A percentile compares a stretch with the other conserved stretches of the same genome.
phyloP scores from a whole-genome alignment of 1,140 invertebrate species.

The Drosophila lowei region DNA sequence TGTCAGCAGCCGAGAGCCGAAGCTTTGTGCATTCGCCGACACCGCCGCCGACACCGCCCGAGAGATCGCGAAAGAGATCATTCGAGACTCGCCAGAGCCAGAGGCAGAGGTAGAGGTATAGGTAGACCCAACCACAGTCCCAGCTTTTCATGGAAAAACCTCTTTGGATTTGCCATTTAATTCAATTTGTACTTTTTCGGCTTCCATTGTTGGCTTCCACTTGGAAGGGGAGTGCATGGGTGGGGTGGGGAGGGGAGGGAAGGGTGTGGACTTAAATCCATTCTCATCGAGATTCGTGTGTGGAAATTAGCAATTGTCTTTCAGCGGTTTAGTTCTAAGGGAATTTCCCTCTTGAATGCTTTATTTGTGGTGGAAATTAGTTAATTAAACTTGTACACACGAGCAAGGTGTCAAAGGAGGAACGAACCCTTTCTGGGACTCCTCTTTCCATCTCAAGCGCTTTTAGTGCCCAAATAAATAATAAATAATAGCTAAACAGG shows the following conservation, averaged over 20 bases:
- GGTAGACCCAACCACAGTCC: background rate
- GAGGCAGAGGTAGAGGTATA: background rate
- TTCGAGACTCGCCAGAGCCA: conserved; percentile 28
- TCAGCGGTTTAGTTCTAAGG: conserved; percentile 16
- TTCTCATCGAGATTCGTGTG: conserved; percentile 24
- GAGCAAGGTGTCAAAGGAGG: too few species aligned
- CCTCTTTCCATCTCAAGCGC: too few species aligned
- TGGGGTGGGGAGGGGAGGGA: background rate
- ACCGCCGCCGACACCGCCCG: background rate
- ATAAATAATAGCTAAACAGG: background rate
- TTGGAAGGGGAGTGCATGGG: background rate
- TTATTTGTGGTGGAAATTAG: conserved; percentile 9
- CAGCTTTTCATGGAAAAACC: conserved; percentile 35
- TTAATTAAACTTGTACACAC: too few species aligned
- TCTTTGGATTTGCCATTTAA: conserved; percentile 26
- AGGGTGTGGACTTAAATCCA: conserved; percentile 1
- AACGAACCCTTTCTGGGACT: background rate
- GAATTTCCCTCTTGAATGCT: conserved; percentile 11
- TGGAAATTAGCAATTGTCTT: conserved; percentile 43
- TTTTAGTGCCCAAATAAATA: background rate
- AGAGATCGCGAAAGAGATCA: conserved; percentile 54
- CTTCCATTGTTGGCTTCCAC: conserved; percentile 28
- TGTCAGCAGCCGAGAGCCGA: conserved; percentile 45
- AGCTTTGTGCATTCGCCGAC: conserved; percentile 46
- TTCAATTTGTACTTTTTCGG: conserved; percentile 42